Percentiles rank a stretch among this genome's conserved stretches.
These are phyloP conservation scores for Aleadryas rufinucha DNA, from an alignment of 2,113 vertebrate species.

Conservation along the genomic window DNA sequence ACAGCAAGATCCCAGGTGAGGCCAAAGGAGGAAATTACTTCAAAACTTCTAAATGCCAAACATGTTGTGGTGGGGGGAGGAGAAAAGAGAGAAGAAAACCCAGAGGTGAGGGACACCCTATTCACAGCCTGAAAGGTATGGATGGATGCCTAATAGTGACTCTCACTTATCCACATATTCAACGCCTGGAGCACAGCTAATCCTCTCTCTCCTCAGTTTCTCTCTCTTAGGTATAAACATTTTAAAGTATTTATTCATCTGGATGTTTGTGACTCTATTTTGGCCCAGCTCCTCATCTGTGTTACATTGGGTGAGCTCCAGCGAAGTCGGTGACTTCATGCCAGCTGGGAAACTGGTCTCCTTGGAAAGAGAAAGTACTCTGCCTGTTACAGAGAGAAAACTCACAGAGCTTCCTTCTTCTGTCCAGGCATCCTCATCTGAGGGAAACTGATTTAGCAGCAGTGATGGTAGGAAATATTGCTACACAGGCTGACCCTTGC, in stretches of 20 bases:
- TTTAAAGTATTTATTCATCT: constrained; percentile 52
- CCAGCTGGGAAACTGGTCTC: background rate
- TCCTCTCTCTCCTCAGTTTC: background rate
- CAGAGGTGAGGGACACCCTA: constrained; percentile 50
- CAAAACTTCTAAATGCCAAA: constrained; percentile 76
- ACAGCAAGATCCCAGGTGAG: constrained; percentile 80
- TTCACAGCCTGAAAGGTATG: constrained; percentile 39
- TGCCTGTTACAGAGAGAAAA: background rate
- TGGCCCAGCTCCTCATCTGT: background rate
- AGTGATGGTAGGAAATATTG: background rate
- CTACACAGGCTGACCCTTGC: background rate
- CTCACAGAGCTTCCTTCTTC: background rate
- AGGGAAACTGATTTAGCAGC: constrained; percentile 7
- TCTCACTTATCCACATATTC: constrained; percentile 17
- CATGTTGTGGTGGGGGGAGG: constrained; percentile 9
- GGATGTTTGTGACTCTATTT: constrained; percentile 37
- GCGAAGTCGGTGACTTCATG: background rate
- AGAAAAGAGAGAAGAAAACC: constrained; percentile 33
- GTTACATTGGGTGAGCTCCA: background rate
- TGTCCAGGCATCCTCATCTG: background rate
- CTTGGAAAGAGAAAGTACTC: background rate
- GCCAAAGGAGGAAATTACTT: constrained; percentile 78
- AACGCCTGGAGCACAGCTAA: constrained; percentile 21
- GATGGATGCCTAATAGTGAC: constrained; percentile 54
- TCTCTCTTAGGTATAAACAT: constrained; percentile 38